Percentiles rank a stretch among this genome's conserved stretches.
Conservation (phyloP, 2,797 vertebrate genomes). For the Benthosema pterotum region DNA sequence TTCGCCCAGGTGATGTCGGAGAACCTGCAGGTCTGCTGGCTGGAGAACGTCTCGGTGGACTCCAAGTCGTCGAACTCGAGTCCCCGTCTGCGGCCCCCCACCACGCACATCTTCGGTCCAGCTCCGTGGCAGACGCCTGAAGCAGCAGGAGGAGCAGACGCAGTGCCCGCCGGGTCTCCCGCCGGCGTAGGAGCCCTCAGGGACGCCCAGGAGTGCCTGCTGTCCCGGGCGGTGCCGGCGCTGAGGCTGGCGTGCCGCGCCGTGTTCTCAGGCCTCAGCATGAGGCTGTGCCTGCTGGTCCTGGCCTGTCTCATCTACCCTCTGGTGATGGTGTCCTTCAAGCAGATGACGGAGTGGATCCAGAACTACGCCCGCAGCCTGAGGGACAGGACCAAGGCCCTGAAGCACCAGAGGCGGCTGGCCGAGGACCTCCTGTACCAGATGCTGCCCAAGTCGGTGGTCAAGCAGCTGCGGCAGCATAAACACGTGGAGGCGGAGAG, state of each 20-base stretch:
- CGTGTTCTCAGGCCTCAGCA: slow-evolving; percentile 74
- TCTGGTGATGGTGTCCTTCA: slow-evolving; percentile 84
- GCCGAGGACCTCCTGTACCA: slow-evolving; percentile 91
- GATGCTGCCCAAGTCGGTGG: slow-evolving; percentile 91
- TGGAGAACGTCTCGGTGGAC: slow-evolving; percentile 69
- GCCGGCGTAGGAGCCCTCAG: slow-evolving; percentile 53
- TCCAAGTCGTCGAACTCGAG: slow-evolving; percentile 56
- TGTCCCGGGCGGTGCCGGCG: slow-evolving; percentile 61
- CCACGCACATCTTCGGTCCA: slow-evolving; percentile 30
- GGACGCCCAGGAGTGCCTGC: slow-evolving; percentile 75
- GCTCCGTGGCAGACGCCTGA: slow-evolving; percentile 53
- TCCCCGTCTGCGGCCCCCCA: slow-evolving; percentile 1
- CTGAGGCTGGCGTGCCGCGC: slow-evolving; percentile 77
- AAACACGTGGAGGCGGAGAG: slow-evolving; percentile 89
- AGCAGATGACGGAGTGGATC: slow-evolving; percentile 89
- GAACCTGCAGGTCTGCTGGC: slow-evolving; percentile 77
- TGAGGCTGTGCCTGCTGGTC: slow-evolving; percentile 81
- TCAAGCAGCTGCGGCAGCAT: slow-evolving; percentile 84
- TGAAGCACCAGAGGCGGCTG: slow-evolving; percentile 81
- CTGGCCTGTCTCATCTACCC: slow-evolving; percentile 88
- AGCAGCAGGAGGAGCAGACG: not conserved
- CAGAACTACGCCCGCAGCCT: slow-evolving; percentile 82
- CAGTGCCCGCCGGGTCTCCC: slow-evolving; percentile 55
- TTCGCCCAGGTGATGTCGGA: slow-evolving; percentile 77
- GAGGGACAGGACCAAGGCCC: slow-evolving; percentile 81